Evolutionary conservation across 2,797 vertebrate genomes (phyloP).

Genomic region (Helostoma temminkii): DNA sequence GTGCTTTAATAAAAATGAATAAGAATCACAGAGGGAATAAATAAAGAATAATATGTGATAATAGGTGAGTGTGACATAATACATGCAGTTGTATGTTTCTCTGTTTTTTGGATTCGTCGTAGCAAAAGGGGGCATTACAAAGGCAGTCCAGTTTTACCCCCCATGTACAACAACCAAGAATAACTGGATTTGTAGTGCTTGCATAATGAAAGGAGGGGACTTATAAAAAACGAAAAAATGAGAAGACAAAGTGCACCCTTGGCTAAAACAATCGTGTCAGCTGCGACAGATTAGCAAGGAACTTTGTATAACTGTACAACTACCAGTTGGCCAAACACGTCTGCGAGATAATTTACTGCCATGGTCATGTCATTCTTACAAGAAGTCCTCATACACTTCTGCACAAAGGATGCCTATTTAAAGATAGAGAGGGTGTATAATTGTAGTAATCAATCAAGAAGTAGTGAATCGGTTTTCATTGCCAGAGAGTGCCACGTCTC

Average conservation of each 20-base stretch:
- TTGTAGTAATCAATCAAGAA: slow-evolving; percentile 67
- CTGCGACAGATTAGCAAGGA: slow-evolving; percentile 49
- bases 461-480: slow-evolving; percentile 58
- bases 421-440: slow-evolving; percentile 63
- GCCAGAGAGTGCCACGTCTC: slow-evolving; percentile 39
- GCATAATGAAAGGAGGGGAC: slow-evolving; percentile 42
- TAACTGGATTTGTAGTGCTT: slow-evolving; percentile 53
- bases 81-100: slow-evolving; percentile 21
- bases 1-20: too few species aligned
- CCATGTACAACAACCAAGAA: slow-evolving; percentile 57
- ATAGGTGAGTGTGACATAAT: slow-evolving; percentile 22
- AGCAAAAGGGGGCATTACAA: slow-evolving; percentile 52
- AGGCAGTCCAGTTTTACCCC: slow-evolving; percentile 52
- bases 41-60: slow-evolving; percentile 10
- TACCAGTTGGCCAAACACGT: slow-evolving; percentile 32
- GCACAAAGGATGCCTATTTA: slow-evolving; percentile 50
- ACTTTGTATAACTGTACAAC: slow-evolving; percentile 22
- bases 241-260: slow-evolving; percentile 45
- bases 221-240: slow-evolving; percentile 60
- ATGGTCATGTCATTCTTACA: slow-evolving; percentile 25
- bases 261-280: slow-evolving; percentile 45
- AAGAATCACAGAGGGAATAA: slow-evolving; percentile 8
- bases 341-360: slow-evolving; percentile 41
- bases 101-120: slow-evolving; percentile 46
- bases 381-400: slow-evolving; percentile 28